Base-by-base conservation (phyloP, 2,888 invertebrate species). In the Petrolisthes manimaculis region DNA sequence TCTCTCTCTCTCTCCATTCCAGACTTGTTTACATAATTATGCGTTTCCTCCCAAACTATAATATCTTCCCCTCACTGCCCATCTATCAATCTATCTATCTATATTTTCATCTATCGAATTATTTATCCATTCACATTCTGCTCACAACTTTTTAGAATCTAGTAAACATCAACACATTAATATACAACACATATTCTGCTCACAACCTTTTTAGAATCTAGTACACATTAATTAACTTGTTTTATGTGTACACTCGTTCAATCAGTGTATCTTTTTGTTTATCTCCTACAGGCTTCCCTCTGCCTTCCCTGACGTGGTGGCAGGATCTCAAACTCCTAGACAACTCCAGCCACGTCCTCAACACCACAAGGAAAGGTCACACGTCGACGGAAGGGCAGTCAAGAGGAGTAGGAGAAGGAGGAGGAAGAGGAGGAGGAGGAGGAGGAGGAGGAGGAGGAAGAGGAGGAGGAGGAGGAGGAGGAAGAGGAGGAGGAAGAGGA, bases 241-340 rank as follows among this genome's bases (percentile, higher is more conserved):
- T 61, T 8, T 61, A 61, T 12, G 8, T 61, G 8, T 61, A 9
- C 61, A 61, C 61, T 61, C 8, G 8, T 61, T 61, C 8, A 9
- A 61, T 14, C 61, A 9, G 9, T 9, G 14, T 14, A 61, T 12
- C 61, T 12, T 12, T 61, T 12, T 24, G 5, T n/a, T n/a, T 9
- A 12, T 79, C 79, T 37, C 5, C 53, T 6, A 55, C 79, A 90
- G 90, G 90, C 1, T 85, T 82, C 75, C 90, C 90, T 21, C 24
- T 84, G 14, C 90, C 90, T 5, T 53, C 61, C 6, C 88, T 90
- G 53, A 90, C 89, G n/a, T 90, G 90, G 90, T 90, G 90, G 90
- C 86, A 86, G 24, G 90, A 75, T 69, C 83, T 77, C n/a, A 83
- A 83, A n/a, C 86, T 90, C 18, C 84, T 90, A 21, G 90, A 90